Evolutionary conservation across 2,888 invertebrate species (phyloP).

Genomic region (Xylota sylvarum): DNA sequence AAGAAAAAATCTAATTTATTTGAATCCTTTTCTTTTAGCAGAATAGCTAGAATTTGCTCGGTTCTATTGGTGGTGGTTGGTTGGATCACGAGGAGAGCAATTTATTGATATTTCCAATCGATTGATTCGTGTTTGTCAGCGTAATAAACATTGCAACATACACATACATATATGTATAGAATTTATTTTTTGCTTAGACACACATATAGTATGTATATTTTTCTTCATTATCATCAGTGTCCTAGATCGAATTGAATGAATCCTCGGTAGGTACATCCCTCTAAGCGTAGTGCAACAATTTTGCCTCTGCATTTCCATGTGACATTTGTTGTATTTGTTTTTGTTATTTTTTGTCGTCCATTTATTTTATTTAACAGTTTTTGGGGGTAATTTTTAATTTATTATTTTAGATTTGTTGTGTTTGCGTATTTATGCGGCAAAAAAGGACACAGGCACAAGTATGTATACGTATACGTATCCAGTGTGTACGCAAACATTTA

Average conservation of each 20-base stretch:
- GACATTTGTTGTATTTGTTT: not conserved
- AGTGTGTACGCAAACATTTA: constrained; percentile 50
- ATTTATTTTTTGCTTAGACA: constrained; percentile 5
- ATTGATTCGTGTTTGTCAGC: constrained; percentile 74
- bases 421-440: constrained; percentile 55
- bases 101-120: constrained; percentile 76
- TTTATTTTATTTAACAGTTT: constrained; percentile 37
- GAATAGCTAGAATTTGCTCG: constrained; percentile 9
- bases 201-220: constrained; percentile 8
- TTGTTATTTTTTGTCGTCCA: constrained; percentile 3
- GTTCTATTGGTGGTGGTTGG: not conserved
- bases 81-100: constrained; percentile 25
- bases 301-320: constrained; percentile 45
- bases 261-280: not conserved
- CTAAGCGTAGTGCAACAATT: constrained; percentile 51
- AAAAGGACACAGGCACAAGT: constrained; percentile 31
- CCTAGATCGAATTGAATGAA: constrained; percentile 33
- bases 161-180: constrained; percentile 2
- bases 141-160: constrained; percentile 57
- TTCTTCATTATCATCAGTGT: constrained; percentile 28
- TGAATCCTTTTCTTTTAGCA: constrained; percentile 51
- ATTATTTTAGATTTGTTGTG: constrained; percentile 74
- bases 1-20: constrained; percentile 52
- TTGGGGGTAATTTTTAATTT: constrained; percentile 72
- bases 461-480: not conserved